phyloP scores from a whole-genome alignment of 2,113 vertebrate species.

The Grallaria varia region DNA sequence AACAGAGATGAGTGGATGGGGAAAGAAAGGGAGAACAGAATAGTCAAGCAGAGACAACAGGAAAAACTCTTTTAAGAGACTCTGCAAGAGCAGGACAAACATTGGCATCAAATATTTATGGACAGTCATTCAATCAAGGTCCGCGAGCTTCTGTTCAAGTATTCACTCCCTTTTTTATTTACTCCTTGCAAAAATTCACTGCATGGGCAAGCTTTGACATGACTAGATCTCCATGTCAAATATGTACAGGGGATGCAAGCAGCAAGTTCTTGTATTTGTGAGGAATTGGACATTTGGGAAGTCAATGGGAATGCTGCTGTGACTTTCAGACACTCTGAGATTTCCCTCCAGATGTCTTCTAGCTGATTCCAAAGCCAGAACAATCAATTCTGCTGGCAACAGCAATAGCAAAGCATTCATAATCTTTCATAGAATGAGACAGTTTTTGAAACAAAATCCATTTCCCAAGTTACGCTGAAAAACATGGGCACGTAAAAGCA shows the following conservation, averaged over 20 bases:
- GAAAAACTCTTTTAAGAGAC: background rate
- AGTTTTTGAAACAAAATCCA: background rate
- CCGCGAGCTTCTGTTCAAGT: background rate
- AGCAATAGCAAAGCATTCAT: background rate
- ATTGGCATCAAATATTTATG: conserved; percentile 58
- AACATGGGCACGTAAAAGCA: background rate
- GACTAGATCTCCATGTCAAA: background rate
- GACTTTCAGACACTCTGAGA: background rate
- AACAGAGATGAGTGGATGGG: background rate
- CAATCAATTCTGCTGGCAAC: background rate
- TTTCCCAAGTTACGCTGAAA: background rate
- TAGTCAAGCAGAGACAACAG: background rate
- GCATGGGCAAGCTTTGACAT: background rate
- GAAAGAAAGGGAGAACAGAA: background rate
- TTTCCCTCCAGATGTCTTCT: background rate
- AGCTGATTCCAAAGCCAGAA: conserved; percentile 6
- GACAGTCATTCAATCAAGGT: conserved; percentile 48
- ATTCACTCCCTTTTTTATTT: conserved; percentile 22
- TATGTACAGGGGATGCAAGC: background rate
- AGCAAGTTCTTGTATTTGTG: background rate
- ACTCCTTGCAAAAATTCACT: background rate
- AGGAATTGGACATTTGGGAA: background rate
- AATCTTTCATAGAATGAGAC: background rate
- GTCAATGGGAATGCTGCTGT: background rate
- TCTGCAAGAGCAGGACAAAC: conserved; percentile 34